Evolutionary conservation across 30 jellyfish, hydroid and myxozoan species (phyloP).

Genomic region (Sanderia malayensis): DNA sequence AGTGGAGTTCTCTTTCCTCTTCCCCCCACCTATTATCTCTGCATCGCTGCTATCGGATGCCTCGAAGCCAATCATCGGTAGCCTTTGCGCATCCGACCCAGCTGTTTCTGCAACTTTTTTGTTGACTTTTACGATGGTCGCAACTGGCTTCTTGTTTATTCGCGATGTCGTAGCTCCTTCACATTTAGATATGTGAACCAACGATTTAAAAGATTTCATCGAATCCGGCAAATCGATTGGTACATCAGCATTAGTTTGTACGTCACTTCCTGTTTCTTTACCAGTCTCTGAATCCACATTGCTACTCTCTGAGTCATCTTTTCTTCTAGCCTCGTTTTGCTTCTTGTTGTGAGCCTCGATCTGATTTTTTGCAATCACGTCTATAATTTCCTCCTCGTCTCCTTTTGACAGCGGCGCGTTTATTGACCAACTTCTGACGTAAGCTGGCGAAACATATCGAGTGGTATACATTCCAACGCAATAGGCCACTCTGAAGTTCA

Average conservation of each 20-base stretch:
- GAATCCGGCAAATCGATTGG: background rate
- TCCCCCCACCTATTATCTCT: background rate
- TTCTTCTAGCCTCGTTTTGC: background rate
- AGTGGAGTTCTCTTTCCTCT: background rate
- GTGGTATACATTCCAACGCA: conserved; percentile 27
- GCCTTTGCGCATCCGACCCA: background rate
- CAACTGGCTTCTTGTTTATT: background rate
- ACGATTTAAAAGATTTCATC: background rate
- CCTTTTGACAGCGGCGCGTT: conserved; percentile 13
- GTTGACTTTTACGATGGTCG: background rate
- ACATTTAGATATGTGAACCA: background rate
- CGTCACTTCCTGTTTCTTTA: background rate
- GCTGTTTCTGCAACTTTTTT: background rate
- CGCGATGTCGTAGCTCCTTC: background rate
- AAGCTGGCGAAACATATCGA: conserved; percentile 30
- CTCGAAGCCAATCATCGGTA: background rate
- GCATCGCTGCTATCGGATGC: background rate
- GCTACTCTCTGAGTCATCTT: background rate
- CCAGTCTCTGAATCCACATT: background rate
- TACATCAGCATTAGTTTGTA: background rate
- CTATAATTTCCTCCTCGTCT: background rate
- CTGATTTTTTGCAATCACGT: background rate
- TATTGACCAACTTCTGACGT: conserved; percentile 30
- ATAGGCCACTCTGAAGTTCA: conserved; percentile 13
- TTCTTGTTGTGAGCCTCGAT: too few species aligned